Evolutionary conservation across 2,888 invertebrate species (phyloP).

Genomic region (Teleogryllus oceanicus): DNA sequence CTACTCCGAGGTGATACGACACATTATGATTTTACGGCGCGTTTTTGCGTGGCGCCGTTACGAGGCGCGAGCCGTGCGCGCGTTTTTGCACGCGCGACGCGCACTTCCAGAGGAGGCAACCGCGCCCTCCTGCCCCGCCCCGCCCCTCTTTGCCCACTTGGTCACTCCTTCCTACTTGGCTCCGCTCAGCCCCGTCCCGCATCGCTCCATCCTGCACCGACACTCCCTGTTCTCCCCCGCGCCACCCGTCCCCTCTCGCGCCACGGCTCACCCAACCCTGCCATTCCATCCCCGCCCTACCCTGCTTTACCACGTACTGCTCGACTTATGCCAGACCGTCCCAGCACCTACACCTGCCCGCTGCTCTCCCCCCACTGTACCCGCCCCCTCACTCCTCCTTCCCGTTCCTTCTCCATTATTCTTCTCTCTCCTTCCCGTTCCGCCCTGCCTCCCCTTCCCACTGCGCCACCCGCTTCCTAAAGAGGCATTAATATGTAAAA

Average conservation of each 20-base stretch:
- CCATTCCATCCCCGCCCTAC: no score
- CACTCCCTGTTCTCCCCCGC: no score
- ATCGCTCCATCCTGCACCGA: background rate
- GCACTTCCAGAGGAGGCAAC: no score
- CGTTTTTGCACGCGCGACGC: no score
- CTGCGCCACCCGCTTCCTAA: background rate
- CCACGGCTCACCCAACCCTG: no score
- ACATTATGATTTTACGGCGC: background rate
- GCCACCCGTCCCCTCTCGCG: no score
- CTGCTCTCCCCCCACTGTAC: no score
- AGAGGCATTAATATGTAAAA: background rate
- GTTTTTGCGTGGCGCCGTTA: background rate
- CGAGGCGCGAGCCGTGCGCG: background rate
- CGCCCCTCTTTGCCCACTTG: no score
- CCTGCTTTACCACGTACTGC: no score
- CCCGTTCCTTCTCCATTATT: background rate
- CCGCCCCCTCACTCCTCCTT: background rate
- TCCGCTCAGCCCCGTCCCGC: background rate
- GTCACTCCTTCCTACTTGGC: background rate
- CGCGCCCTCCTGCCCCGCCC: no score
- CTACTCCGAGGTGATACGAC: background rate
- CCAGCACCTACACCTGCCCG: no score
- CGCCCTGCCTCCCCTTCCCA: background rate
- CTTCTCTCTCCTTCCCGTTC: background rate
- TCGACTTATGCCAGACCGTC: no score